Conservation (phyloP, 2,888 invertebrate species). For the Cheilosia scutellata region DNA sequence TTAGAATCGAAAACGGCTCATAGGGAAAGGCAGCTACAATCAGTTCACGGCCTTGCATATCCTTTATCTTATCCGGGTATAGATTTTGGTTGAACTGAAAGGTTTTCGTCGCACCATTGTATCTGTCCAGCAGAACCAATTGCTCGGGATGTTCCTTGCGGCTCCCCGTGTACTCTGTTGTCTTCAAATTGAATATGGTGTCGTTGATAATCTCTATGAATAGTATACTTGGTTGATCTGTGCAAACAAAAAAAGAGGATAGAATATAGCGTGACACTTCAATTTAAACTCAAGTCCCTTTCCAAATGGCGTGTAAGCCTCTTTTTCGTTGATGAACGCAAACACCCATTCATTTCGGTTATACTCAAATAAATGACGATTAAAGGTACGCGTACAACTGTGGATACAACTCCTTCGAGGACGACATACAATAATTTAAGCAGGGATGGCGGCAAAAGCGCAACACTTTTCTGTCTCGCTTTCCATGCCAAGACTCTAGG, state of each 20-base stretch:
- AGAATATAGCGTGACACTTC: too few relatives aligned
- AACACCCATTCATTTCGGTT: conserved; percentile 1
- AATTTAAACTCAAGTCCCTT: too few relatives aligned
- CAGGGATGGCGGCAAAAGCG: conserved; percentile 1
- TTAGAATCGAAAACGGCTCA: conserved; percentile 81
- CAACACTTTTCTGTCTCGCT: conserved; percentile 3
- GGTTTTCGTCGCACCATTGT: conserved; percentile 67
- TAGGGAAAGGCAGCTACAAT: conserved; percentile 80
- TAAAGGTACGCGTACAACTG: background rate
- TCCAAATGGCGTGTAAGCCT: background rate
- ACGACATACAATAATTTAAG: background rate
- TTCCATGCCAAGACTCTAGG: background rate
- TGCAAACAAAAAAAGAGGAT: background rate
- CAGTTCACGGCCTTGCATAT: conserved; percentile 80
- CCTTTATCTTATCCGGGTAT: conserved; percentile 77
- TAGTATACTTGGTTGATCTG: conserved; percentile 81
- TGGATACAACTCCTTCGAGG: background rate
- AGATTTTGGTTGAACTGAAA: conserved; percentile 70
- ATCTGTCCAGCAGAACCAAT: conserved; percentile 77
- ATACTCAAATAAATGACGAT: background rate
- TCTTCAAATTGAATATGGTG: conserved; percentile 78
- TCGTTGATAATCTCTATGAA: conserved; percentile 78
- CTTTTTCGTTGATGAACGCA: too few relatives aligned
- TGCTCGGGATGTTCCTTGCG: conserved; percentile 68
- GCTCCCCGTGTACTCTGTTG: conserved; percentile 80